Evolutionary conservation across 2,888 invertebrate genomes (phyloP).

Genomic region (Drosophila quinaria): DNA sequence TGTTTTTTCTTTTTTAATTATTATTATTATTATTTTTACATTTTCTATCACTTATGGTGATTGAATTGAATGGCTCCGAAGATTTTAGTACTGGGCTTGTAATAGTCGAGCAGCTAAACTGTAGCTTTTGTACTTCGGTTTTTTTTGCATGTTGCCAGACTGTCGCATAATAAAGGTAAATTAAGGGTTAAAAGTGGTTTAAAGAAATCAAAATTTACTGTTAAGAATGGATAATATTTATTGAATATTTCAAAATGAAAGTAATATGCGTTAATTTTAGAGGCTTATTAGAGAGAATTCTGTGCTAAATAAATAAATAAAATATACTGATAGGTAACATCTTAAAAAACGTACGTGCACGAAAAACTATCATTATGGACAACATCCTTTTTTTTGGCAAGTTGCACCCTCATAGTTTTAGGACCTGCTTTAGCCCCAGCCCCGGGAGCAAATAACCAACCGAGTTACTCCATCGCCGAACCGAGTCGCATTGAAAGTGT

Average conservation of each 20-base stretch:
- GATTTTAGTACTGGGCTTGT: neutral
- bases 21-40: neutral
- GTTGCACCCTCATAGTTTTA: conserved; percentile 11
- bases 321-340: neutral
- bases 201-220: neutral
- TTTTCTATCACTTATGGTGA: neutral
- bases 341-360: neutral
- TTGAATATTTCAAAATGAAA: too few species aligned
- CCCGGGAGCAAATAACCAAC: conserved; percentile 28
- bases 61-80: neutral
- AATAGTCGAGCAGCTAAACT: neutral
- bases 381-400: neutral
- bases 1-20: too few species aligned
- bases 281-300: too few species aligned
- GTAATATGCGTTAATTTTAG: too few species aligned
- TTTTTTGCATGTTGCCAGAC: conserved; percentile 63
- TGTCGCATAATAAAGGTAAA: conserved; percentile 26
- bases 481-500: conserved; percentile 21
- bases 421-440: conserved; percentile 1
- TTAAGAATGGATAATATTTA: too few species aligned
- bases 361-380: neutral
- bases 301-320: too few species aligned
- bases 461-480: conserved; percentile 35
- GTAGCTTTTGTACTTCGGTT: conserved; percentile 4
- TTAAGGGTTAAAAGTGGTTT: neutral